phyloP scores from a whole-genome alignment of 2,888 invertebrate species.

The Synergus umbraculus region DNA sequence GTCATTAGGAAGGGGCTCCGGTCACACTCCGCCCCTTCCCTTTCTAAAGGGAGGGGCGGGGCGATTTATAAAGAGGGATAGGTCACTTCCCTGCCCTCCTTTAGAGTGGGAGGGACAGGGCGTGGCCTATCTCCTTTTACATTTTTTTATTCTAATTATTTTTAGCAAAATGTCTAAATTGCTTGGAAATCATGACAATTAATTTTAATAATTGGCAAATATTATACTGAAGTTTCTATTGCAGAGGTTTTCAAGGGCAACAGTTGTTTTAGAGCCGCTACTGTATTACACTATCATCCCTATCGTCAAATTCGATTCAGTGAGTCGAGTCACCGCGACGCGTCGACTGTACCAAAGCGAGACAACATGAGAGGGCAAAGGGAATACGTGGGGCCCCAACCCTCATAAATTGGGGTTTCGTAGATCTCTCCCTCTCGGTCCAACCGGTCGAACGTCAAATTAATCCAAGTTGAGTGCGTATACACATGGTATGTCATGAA shows the following conservation, averaged over 20 bases:
- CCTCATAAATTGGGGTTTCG: slow-evolving; percentile 71
- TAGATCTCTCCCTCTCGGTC: slow-evolving; percentile 64
- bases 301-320: background rate
- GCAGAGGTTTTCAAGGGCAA: background rate
- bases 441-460: slow-evolving; percentile 69
- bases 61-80: too few species aligned
- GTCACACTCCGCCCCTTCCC: too few species aligned
- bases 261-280: slow-evolving; percentile 17
- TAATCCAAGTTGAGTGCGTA: slow-evolving; percentile 66
- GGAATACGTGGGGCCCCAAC: slow-evolving; percentile 53
- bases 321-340: slow-evolving; percentile 2
- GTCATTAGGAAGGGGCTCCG: too few species aligned
- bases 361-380: slow-evolving; percentile 34
- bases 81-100: too few species aligned
- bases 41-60: too few species aligned
- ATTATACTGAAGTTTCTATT: too few species aligned
- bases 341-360: slow-evolving; percentile 8
- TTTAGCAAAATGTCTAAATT: too few species aligned
- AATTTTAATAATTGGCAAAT: too few species aligned
- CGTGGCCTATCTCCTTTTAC: too few species aligned
- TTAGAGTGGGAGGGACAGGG: background rate
- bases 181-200: too few species aligned
- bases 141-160: too few species aligned
- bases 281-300: slow-evolving; percentile 19
- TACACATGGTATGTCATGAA: slow-evolving; percentile 44